Base-by-base conservation (phyloP, 2,797 vertebrate species). In the Antrozous pallidus region DNA sequence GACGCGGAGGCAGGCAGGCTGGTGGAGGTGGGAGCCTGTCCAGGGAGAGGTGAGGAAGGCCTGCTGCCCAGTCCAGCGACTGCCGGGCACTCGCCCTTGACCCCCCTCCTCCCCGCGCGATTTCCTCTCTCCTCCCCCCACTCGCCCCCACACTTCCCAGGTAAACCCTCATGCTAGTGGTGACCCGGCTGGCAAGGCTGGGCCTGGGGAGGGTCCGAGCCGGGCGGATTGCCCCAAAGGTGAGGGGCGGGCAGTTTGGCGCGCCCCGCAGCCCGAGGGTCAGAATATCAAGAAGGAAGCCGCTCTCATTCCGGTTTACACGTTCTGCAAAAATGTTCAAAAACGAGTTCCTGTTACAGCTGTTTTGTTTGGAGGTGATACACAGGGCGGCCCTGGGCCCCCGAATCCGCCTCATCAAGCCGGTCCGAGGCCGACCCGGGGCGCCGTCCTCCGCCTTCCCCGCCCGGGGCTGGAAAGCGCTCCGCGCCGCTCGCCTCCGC, bases 401-500 rank as follows among this genome's bases (percentile, higher is more conserved):
- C 54, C 9, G 24, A 26, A n/a, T n/a, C n/a, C n/a, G n/a, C n/a
- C n/a, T n/a, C n/a, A n/a, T n/a, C n/a, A n/a, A n/a, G n/a, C n/a
- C n/a, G n/a, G n/a, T n/a, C 54, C 9, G 24, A 26, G 22, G 54
- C 54, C 4, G 54, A 26, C 18, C 0, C 0, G 28, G n/a, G 45
- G 26, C 9, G n/a, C 56, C 63, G 20, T 42, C 4, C 7, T 22
- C 8, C 36, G 38, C 42, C 42, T 12, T 20, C 51, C 7, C 0
- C 0, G 6, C 51, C 7, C 0, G 0, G 6, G 20, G 9, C 51
- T 2, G 9, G 13, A 33, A 11, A n/a, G 40, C 20, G 73, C 40
- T 82, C 13, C 0, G 26, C 45, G 18, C 0, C 5, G 33, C 22
- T 51, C 17, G 18, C 80, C 61, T 58, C 24, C 1, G 22, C 17